phyloP scores from a whole-genome alignment of 2,888 invertebrate genomes.

The Hydraecia micacea region DNA sequence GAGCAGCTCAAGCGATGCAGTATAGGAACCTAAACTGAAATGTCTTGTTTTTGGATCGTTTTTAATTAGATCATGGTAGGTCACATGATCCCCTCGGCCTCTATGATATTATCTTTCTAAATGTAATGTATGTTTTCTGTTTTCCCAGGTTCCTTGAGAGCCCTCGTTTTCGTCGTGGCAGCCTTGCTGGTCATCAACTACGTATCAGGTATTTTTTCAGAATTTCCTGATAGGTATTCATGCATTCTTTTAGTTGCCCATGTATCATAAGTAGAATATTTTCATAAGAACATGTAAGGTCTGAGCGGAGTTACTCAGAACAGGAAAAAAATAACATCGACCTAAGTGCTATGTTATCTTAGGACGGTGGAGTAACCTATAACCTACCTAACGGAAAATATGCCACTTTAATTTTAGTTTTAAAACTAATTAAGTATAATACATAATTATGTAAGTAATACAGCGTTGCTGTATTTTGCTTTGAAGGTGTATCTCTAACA shows the following conservation, averaged over 20 bases:
- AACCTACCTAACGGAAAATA: background rate
- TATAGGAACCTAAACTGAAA: no score
- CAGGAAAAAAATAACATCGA: slow-evolving; percentile 18
- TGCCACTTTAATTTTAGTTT: background rate
- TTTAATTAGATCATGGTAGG: no score
- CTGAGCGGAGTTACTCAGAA: background rate
- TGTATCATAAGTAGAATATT: slow-evolving; percentile 1
- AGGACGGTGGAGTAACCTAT: background rate
- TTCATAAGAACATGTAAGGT: slow-evolving; percentile 1
- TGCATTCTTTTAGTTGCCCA: background rate
- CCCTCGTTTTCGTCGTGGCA: slow-evolving; percentile 24
- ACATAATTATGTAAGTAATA: background rate
- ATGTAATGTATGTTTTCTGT: background rate
- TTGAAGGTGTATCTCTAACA: no score
- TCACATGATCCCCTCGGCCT: no score
- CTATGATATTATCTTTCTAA: background rate
- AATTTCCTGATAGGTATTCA: background rate
- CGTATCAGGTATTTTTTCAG: slow-evolving; percentile 44
- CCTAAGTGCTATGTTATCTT: background rate
- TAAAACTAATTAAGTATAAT: background rate
- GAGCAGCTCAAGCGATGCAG: no score
- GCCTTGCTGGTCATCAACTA: slow-evolving; percentile 33
- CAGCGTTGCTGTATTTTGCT: no score
- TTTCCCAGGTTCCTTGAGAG: slow-evolving; percentile 40
- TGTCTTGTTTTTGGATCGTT: no score